Conservation (phyloP, 1,140 invertebrate species). For the Ips nitidus region DNA sequence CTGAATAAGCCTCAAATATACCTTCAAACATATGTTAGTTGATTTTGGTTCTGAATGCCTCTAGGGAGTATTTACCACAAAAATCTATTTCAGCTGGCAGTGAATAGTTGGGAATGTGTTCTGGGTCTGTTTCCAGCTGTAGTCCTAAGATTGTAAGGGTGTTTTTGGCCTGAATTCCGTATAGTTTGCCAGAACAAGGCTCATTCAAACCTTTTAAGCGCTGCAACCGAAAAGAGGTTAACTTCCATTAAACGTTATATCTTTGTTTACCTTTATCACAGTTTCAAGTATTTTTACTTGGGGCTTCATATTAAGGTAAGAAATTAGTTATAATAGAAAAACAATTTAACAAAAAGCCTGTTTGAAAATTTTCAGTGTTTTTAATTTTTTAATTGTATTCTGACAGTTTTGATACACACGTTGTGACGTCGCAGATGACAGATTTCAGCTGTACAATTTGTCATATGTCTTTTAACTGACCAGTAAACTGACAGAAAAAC, state of each 20-base stretch:
- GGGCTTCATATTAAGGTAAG: constrained; percentile 20
- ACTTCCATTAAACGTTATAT: constrained; percentile 4
- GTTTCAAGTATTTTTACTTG: constrained; percentile 26
- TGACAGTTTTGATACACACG: no score
- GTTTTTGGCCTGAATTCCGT: constrained; percentile 72
- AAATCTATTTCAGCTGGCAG: constrained; percentile 73
- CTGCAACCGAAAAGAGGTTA: constrained; percentile 51
- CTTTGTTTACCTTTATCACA: constrained; percentile 16
- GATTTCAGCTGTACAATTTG: no score
- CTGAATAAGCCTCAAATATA: constrained; percentile 35
- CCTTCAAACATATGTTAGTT: constrained; percentile 6
- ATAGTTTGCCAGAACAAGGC: constrained; percentile 66
- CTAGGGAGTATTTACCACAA: constrained; percentile 61
- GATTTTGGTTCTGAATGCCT: constrained; percentile 28
- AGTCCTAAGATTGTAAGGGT: constrained; percentile 68
- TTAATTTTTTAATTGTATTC: no score
- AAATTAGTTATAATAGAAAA: not conserved
- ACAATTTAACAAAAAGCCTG: not conserved
- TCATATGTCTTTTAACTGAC: no score
- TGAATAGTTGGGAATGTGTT: constrained; percentile 58
- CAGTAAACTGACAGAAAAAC: no score
- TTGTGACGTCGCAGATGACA: no score
- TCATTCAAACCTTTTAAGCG: constrained; percentile 59
- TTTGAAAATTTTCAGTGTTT: not conserved
- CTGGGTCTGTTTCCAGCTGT: constrained; percentile 60